phyloP scores from a whole-genome alignment of 2,797 vertebrate genomes.

The Eremophila alpestris region DNA sequence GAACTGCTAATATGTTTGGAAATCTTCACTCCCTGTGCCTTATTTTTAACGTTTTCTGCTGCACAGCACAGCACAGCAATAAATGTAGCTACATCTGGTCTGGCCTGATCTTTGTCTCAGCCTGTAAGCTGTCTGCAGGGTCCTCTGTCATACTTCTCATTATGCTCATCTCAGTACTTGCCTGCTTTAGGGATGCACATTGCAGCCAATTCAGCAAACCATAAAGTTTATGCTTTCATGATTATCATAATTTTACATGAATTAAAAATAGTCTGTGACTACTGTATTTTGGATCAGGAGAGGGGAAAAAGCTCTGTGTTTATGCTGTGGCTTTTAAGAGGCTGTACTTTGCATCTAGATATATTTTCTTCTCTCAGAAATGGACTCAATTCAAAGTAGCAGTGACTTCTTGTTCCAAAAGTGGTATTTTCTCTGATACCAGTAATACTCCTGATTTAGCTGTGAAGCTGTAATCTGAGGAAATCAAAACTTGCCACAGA shows the following conservation, averaged over 20 bases:
- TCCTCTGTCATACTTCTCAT: background rate
- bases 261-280: slow-evolving; percentile 4
- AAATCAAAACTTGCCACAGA: background rate
- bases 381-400: background rate
- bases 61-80: background rate
- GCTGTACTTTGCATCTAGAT: background rate
- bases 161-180: background rate
- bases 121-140: background rate
- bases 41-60: background rate
- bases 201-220: background rate
- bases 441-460: background rate
- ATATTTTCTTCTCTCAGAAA: background rate
- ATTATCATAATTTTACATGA: background rate
- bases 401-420: background rate
- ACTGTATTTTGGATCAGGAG: background rate
- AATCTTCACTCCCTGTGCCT: background rate
- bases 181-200: background rate
- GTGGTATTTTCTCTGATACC: background rate
- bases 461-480: background rate
- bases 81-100: background rate
- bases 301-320: background rate
- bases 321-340: background rate
- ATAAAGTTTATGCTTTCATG: background rate
- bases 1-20: background rate
- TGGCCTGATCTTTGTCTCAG: background rate